Percentiles rank a stretch among this genome's conserved stretches.
Conservation (phyloP, 2,888 invertebrate species). For the Carcina quercana region DNA sequence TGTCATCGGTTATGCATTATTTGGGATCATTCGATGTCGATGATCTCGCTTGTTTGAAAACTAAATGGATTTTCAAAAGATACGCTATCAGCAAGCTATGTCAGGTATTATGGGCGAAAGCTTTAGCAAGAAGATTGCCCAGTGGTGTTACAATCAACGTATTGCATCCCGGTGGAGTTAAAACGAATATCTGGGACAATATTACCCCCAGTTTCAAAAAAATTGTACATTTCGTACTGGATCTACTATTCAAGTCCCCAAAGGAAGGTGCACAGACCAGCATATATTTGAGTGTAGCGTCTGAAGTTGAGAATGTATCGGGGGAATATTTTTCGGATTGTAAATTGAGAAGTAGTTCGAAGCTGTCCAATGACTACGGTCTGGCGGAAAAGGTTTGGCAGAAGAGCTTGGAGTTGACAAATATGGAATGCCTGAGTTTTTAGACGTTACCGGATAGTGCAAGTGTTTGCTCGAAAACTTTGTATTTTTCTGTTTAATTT, state of each 20-base stretch:
- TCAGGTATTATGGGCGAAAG: slow-evolving; percentile 52
- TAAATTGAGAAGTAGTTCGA: slow-evolving; percentile 67
- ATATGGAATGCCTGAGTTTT: no score
- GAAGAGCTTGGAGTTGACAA: slow-evolving; percentile 27
- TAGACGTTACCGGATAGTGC: no score
- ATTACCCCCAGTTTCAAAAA: slow-evolving; percentile 54
- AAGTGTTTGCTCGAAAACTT: no score
- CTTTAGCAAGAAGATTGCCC: slow-evolving; percentile 46
- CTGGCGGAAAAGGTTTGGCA: slow-evolving; percentile 87
- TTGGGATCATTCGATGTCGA: slow-evolving; percentile 63
- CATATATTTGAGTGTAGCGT: slow-evolving; percentile 81
- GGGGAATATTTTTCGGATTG: slow-evolving; percentile 89
- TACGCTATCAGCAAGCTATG: slow-evolving; percentile 58
- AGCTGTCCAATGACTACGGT: slow-evolving; percentile 74
- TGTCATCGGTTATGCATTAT: slow-evolving; percentile 47
- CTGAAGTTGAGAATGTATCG: slow-evolving; percentile 78
- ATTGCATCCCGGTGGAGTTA: slow-evolving; percentile 88
- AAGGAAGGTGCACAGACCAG: slow-evolving; percentile 87
- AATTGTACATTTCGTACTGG: slow-evolving; percentile 68
- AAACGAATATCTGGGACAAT: slow-evolving; percentile 83
- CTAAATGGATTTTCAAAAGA: slow-evolving; percentile 46
- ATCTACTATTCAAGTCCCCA: slow-evolving; percentile 78
- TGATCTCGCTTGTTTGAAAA: slow-evolving; percentile 24
- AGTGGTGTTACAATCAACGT: slow-evolving; percentile 83
- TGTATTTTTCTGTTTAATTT: no score